phyloP scores from a whole-genome alignment of 2,113 vertebrate genomes.

The Hemichromis elongatus region DNA sequence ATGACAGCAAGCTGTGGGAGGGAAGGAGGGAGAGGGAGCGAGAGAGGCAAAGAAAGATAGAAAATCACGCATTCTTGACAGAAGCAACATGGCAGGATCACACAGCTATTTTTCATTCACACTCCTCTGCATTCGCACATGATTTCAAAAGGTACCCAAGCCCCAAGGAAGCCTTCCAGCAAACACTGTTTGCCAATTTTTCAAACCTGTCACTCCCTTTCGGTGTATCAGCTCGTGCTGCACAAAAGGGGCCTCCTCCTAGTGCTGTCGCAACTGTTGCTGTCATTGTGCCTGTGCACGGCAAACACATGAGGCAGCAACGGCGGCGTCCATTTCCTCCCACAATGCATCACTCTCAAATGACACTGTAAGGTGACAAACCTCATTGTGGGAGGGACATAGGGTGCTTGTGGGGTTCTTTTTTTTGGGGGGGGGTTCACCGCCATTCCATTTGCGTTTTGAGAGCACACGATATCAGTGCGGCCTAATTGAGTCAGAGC shows the following conservation, averaged over 20 bases:
- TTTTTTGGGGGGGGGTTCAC: background rate
- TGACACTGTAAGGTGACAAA: background rate
- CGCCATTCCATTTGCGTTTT: background rate
- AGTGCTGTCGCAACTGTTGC: conserved; percentile 22
- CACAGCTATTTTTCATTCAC: conserved; percentile 64
- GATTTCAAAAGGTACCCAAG: conserved; percentile 57
- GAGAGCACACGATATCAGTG: background rate
- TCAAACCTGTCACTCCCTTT: conserved; percentile 66
- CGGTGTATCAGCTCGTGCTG: conserved; percentile 61
- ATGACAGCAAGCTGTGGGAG: conserved; percentile 38
- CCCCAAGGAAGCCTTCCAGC: conserved; percentile 68
- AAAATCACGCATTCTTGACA: conserved; percentile 38
- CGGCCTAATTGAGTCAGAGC: background rate
- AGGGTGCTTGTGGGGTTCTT: background rate
- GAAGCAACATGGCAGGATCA: conserved; percentile 60
- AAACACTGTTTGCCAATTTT: conserved; percentile 55
- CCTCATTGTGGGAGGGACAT: background rate
- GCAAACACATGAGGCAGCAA: conserved; percentile 41
- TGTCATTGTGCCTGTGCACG: conserved; percentile 40
- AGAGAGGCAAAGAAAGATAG: background rate
- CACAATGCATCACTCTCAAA: conserved; percentile 21
- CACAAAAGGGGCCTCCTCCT: conserved; percentile 45
- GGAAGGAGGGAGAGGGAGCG: background rate
- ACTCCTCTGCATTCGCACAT: conserved; percentile 62
- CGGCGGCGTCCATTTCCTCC: background rate